Percentiles rank a stretch among this genome's conserved stretches.
Evolutionary conservation across 2,888 invertebrate genomes (phyloP).

Genomic region (Beris chalybata): DNA sequence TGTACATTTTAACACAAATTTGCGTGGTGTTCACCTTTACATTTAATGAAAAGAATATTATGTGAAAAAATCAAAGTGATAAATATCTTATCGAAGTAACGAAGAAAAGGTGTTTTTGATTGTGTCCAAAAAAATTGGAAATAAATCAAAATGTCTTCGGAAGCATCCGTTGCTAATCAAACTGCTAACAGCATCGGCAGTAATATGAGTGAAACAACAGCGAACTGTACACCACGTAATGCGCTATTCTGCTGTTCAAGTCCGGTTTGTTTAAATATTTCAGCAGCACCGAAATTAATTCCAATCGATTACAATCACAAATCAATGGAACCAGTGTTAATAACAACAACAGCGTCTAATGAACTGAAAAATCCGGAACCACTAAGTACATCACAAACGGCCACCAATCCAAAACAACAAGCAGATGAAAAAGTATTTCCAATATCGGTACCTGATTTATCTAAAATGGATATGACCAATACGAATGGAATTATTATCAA

Average conservation of each 20-base stretch:
- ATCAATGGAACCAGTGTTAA: slow-evolving; percentile 3
- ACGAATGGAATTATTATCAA: slow-evolving; percentile 43
- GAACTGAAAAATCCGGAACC: slow-evolving; percentile 13
- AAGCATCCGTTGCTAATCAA: neutral
- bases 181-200: neutral
- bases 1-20: too few species aligned
- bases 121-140: neutral
- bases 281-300: slow-evolving; percentile 40
- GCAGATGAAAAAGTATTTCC: slow-evolving; percentile 35
- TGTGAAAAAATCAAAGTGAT: slow-evolving; percentile 7
- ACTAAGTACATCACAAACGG: neutral
- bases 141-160: neutral
- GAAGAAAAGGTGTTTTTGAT: neutral
- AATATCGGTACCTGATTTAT: slow-evolving; percentile 48
- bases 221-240: slow-evolving; percentile 59
- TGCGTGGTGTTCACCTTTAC: neutral
- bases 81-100: slow-evolving; percentile 8
- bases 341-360: neutral
- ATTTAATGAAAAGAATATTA: slow-evolving; percentile 10
- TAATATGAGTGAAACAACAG: slow-evolving; percentile 41
- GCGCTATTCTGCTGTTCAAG: slow-evolving; percentile 44
- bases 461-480: slow-evolving; percentile 49
- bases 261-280: slow-evolving; percentile 43
- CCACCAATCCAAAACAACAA: neutral
- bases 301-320: slow-evolving; percentile 37